A percentile compares a stretch with the other conserved stretches of the same genome.
These are phyloP conservation scores for Emys orbicularis DNA, from an alignment of 2,797 vertebrate species.

Conservation along the genomic window DNA sequence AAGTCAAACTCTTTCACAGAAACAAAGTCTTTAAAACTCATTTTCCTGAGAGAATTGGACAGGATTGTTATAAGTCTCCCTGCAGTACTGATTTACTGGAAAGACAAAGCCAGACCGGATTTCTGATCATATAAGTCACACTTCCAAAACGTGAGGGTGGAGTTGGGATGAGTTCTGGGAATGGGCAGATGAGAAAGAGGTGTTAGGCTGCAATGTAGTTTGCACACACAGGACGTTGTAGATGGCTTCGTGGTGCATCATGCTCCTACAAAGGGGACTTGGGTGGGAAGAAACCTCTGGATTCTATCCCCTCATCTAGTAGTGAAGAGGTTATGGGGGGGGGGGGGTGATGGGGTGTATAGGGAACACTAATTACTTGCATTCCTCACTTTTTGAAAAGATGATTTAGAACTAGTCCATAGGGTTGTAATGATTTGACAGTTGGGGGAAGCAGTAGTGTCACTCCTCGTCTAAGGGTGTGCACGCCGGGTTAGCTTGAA, in stretches of 20 bases:
- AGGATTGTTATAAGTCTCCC: conserved; percentile 29
- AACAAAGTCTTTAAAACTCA: conserved; percentile 15
- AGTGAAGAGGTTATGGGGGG: neutral
- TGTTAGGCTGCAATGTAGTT: neutral
- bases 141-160: neutral
- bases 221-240: neutral
- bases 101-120: conserved; percentile 21
- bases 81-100: conserved; percentile 48
- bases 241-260: neutral
- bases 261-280: neutral
- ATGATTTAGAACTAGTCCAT: neutral
- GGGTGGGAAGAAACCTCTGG: neutral
- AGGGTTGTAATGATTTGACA: neutral
- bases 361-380: neutral
- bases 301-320: neutral
- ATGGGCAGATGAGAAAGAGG: neutral
- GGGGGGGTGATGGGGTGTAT: neutral
- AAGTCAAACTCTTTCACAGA: neutral
- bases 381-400: neutral
- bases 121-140: conserved; percentile 15
- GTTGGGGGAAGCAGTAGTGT: neutral
- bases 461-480: neutral
- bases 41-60: conserved; percentile 51
- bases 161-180: neutral
- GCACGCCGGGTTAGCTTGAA: neutral